Evolutionary conservation across 2,888 invertebrate species (phyloP).

Genomic region (Thera britannica): DNA sequence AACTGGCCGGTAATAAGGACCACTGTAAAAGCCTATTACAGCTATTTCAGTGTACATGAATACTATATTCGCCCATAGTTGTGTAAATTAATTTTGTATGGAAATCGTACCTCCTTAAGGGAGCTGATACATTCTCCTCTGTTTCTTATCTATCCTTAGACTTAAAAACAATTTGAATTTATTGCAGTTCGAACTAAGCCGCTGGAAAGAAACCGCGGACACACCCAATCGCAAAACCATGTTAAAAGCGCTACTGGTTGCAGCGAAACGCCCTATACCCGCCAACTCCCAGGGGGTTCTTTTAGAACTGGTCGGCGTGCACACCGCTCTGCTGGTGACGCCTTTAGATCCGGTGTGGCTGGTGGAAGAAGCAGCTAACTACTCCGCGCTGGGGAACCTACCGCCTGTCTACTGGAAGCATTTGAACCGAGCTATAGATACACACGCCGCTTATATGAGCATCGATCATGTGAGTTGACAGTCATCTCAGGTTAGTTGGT

Average conservation of each 20-base stretch:
- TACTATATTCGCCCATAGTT: no score
- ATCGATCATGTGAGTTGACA: conserved; percentile 59
- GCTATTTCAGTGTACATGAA: no score
- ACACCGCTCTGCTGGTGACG: conserved; percentile 47
- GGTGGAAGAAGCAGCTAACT: conserved; percentile 44
- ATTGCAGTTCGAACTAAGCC: conserved; percentile 61
- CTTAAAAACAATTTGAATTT: background rate
- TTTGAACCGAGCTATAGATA: conserved; percentile 47
- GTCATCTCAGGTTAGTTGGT: background rate
- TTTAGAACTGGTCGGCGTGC: conserved; percentile 67
- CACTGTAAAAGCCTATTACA: no score
- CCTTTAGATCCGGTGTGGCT: conserved; percentile 47
- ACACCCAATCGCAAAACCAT: conserved; percentile 49
- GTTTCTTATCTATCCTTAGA: no score
- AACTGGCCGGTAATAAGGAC: no score
- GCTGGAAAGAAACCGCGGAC: conserved; percentile 54
- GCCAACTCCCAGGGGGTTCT: conserved; percentile 52
- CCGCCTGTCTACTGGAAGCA: conserved; percentile 55
- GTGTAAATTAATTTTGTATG: no score
- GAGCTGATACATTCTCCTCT: no score
- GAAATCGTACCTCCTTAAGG: no score
- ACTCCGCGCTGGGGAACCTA: conserved; percentile 43
- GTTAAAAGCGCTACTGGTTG: conserved; percentile 51
- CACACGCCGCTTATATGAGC: conserved; percentile 43
- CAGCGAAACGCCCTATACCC: conserved; percentile 52